Evolutionary conservation across 2,797 vertebrate genomes (phyloP), one percentile per base, ranked within the genome.

Genomic region (Enteromius viviparus): DNA sequence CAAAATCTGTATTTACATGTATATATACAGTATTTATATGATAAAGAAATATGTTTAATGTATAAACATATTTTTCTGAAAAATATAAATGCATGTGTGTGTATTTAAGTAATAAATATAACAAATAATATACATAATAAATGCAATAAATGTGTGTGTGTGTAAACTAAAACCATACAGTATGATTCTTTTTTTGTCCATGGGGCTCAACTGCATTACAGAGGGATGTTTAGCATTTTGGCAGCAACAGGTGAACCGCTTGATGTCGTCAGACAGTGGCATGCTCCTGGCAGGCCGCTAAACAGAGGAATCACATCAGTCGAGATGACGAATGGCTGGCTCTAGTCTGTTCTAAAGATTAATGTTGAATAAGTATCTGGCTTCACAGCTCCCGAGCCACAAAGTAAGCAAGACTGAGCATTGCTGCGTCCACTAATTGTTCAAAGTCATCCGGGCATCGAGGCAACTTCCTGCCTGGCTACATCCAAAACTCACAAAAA

Each of bases 391-490:
- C 85, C 84, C 81, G 86, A 74, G 80, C 81, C 71, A 74, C 85
- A 88, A 87, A 89, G 85, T 86, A 89, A 92, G 89, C 89, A 90
- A 84, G 17, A 47, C 49, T 84, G 87, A 17, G 87, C 91, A 90
- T 89, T 86, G 82, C 83, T 90, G 89, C 84, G 53, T 89, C 81
- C 84, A 85, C 88, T 90, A 85, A 90, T 88, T 90, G 90, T 90
- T 89, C 86, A 90, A 90, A 93, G 81, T 74, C 82, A 86, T 80
- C 78, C 87, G 80, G 87, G 87, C 87, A 85, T 88, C 84, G 78
- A 78, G 77, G 34, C 85, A 26, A 81, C 89, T 91, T 93, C 90
- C 90, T 92, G 87, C 78, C 23, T 51, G 76, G 62, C 82, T 58
- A 58, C 21, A 75, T 89, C 90, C 88, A 89, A 91, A 87, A 89